Percentiles rank a stretch among this genome's conserved stretches.
Evolutionary conservation across 2,888 invertebrate species (phyloP).

Genomic region (Romanomermis culicivorax): DNA sequence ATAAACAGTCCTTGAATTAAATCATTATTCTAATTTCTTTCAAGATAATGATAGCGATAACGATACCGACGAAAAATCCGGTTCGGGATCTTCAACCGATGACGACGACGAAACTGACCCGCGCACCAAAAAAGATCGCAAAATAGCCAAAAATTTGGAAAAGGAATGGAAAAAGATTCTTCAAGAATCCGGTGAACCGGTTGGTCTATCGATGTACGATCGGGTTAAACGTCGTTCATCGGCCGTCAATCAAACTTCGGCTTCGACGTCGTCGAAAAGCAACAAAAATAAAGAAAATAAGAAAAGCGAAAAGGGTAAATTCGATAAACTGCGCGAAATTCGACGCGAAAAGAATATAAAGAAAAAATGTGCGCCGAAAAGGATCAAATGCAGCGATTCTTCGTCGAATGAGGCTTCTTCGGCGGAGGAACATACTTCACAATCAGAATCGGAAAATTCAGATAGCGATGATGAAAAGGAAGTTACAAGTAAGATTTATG

Average conservation of each 20-base stretch:
- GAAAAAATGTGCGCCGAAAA: background rate
- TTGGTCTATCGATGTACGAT: conserved; percentile 18
- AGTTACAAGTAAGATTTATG: too few species aligned
- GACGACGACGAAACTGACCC: background rate
- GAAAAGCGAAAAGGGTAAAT: background rate
- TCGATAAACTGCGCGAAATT: background rate
- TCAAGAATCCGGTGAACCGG: conserved; percentile 5
- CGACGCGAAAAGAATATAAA: background rate
- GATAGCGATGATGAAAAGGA: background rate
- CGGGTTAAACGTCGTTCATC: conserved; percentile 17
- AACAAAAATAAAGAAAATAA: background rate
- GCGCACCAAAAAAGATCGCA: background rate
- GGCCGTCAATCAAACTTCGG: background rate
- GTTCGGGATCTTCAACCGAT: background rate
- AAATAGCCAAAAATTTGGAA: background rate
- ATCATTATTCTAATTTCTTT: too few species aligned
- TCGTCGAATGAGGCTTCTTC: background rate
- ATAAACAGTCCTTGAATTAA: too few species aligned
- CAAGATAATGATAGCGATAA: too few species aligned
- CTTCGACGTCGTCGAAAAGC: background rate
- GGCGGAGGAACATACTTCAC: background rate
- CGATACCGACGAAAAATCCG: background rate
- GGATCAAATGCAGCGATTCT: background rate
- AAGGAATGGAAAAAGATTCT: conserved; percentile 5
- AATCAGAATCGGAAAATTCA: background rate